phyloP scores from a whole-genome alignment of 2,797 vertebrate species.

The Gallinago solitaria region DNA sequence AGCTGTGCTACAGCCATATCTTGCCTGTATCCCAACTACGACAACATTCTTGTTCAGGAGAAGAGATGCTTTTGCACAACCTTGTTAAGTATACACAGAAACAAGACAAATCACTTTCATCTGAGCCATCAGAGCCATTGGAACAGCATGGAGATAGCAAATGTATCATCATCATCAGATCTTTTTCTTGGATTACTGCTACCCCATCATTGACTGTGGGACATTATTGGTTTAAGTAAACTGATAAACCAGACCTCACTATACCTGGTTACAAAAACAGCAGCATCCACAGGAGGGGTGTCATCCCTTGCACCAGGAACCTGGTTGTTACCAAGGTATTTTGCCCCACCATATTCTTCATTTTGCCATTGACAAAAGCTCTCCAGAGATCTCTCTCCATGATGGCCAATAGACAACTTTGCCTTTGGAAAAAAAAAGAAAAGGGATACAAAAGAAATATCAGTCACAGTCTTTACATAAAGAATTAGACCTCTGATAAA shows the following conservation, averaged over 20 bases:
- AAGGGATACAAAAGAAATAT: not conserved
- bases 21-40: not conserved
- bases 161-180: not conserved
- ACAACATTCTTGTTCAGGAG: not conserved
- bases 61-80: not conserved
- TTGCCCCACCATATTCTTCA: conserved; percentile 87
- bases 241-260: not conserved
- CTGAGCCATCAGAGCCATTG: not conserved
- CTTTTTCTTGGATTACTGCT: not conserved
- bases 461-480: not conserved
- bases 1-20: not conserved
- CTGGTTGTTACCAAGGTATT: conserved; percentile 91
- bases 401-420: conserved; percentile 89
- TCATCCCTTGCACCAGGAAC: conserved; percentile 90
- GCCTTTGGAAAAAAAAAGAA: conserved; percentile 73
- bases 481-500: not conserved
- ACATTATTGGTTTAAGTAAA: not conserved
- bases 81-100: not conserved
- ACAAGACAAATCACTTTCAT: not conserved
- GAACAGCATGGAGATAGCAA: not conserved
- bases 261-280: conserved; percentile 96
- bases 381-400: conserved; percentile 93
- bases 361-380: conserved; percentile 98
- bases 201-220: not conserved
- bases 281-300: conserved; percentile 87